These are phyloP conservation scores for Lonchura striata DNA, from an alignment of 2,113 vertebrate species.

Conservation along the genomic window DNA sequence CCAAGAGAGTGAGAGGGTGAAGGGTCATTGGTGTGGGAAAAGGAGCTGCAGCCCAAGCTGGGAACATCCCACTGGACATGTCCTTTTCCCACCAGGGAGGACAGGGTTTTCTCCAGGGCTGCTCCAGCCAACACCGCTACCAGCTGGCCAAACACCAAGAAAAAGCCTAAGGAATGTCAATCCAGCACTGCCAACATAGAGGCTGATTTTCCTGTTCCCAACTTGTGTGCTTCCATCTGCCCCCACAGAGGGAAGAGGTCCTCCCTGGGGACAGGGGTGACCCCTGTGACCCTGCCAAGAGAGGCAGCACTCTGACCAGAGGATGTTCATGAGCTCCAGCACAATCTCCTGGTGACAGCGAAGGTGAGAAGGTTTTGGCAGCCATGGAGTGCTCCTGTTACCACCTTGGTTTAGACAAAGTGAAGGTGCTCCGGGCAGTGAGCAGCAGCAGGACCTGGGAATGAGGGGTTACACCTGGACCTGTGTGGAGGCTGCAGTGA, in stretches of 20 bases:
- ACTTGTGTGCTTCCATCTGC: accelerated
- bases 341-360: accelerated
- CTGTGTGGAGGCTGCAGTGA: not conserved
- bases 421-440: accelerated
- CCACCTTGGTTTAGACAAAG: not conserved
- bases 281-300: not conserved
- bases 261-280: not conserved
- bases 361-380: not conserved
- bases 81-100: not conserved
- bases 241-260: not conserved
- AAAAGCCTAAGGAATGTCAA: not conserved
- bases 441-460: not conserved
- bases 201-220: not conserved
- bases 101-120: not conserved
- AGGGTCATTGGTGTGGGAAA: accelerated
- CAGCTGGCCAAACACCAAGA: not conserved
- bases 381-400: not conserved
- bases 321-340: not conserved
- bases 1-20: not conserved
- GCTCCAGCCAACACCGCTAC: not conserved
- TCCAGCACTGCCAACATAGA: accelerated
- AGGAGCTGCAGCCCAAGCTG: not conserved
- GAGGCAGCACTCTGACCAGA: not conserved
- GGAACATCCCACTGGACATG: not conserved
- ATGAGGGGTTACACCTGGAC: not conserved